Conservation (phyloP, 2,888 invertebrate genomes). For the Villa cingulata region DNA sequence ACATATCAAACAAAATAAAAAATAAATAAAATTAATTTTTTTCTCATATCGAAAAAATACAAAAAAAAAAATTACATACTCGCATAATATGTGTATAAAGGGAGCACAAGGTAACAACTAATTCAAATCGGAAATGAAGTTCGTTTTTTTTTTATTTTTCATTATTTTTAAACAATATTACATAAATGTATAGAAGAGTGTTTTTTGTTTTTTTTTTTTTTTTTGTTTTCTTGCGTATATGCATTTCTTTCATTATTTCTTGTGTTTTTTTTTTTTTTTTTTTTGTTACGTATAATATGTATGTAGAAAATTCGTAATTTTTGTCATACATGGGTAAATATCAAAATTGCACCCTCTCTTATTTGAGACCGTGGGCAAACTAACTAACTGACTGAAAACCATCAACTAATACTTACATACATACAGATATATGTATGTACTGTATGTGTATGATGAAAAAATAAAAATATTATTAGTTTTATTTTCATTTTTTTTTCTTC, state of each 20-base stretch:
- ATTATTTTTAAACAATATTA: neutral
- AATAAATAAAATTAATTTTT: too few species aligned
- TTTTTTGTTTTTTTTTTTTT: neutral
- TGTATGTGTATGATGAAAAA: too few species aligned
- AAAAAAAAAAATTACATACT: too few species aligned
- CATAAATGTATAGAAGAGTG: too few species aligned
- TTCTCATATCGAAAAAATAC: too few species aligned
- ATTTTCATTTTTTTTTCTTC: too few species aligned
- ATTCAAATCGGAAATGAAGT: conserved; percentile 15
- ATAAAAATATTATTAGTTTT: too few species aligned
- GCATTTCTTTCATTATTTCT: too few species aligned
- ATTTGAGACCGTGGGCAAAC: neutral
- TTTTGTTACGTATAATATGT: conserved; percentile 1
- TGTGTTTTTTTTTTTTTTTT: neutral
- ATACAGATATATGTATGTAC: neutral
- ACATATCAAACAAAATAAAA: neutral
- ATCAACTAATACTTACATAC: too few species aligned
- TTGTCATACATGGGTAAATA: conserved; percentile 15
- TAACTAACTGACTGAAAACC: too few species aligned
- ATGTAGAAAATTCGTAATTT: conserved; percentile 9
- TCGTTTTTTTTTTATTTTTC: conserved; percentile 1
- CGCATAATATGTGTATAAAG: too few species aligned
- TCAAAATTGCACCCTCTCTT: conserved; percentile 12
- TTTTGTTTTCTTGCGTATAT: neutral
- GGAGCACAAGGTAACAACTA: conserved; percentile 6